Evolutionary conservation across 2,888 invertebrate species (phyloP).

Genomic region (Drosophila conformis): DNA sequence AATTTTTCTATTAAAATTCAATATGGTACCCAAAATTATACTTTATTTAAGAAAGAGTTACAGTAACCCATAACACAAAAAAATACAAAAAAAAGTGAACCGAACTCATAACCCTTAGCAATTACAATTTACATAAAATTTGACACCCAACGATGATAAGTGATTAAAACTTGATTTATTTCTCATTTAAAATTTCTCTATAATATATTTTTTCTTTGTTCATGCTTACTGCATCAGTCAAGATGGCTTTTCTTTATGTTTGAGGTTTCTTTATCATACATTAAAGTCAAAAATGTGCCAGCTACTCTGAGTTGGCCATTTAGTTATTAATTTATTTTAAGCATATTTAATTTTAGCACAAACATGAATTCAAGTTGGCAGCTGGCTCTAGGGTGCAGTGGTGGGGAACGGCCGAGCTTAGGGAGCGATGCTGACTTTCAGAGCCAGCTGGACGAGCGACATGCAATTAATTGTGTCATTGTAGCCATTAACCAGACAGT

Average conservation of each 20-base stretch:
- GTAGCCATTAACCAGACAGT: slow-evolving; percentile 80
- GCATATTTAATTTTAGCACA: slow-evolving; percentile 68
- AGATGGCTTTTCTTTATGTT: not conserved
- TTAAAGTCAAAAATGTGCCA: slow-evolving; percentile 11
- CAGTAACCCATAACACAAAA: not conserved
- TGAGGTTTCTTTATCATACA: not conserved
- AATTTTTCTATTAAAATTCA: not conserved
- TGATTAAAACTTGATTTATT: not conserved
- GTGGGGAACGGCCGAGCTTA: not conserved
- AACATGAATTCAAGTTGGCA: slow-evolving; percentile 69
- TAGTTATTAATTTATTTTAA: slow-evolving; percentile 72
- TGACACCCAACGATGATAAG: not conserved
- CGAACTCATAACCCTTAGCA: not conserved
- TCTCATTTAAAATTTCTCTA: not conserved
- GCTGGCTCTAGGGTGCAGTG: too few species aligned
- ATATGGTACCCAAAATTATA: not conserved
- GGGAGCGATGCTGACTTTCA: slow-evolving; percentile 11
- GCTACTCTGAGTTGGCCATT: slow-evolving; percentile 5
- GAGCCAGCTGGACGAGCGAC: slow-evolving; percentile 59
- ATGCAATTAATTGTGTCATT: slow-evolving; percentile 79
- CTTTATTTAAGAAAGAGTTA: not conserved
- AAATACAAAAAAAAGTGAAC: not conserved
- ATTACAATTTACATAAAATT: too few species aligned
- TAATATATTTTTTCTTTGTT: accelerated
- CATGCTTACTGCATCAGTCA: not conserved